Percentiles rank a stretch among this genome's conserved stretches.
These are phyloP conservation scores for Pachycephus smyrnensis DNA, from an alignment of 2,888 invertebrate genomes.

Conservation along the genomic window DNA sequence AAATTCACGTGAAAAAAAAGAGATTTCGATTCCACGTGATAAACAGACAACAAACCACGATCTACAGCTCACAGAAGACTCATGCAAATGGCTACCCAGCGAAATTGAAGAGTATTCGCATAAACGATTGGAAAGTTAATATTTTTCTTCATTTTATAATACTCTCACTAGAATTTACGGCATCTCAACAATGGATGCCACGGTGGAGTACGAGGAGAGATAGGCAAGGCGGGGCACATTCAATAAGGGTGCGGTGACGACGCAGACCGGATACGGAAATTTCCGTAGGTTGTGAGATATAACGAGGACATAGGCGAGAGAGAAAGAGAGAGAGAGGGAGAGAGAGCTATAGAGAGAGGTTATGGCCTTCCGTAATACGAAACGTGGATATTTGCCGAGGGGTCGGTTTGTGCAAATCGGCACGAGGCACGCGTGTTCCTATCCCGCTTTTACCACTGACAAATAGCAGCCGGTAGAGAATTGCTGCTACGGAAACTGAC, in stretches of 20 bases:
- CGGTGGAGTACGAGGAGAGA: not conserved
- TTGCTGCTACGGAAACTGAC: not conserved
- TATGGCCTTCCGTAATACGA: conserved; percentile 2
- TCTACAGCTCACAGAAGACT: not conserved
- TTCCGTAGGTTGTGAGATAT: not conserved
- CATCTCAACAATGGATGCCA: not conserved
- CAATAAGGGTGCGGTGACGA: conserved; percentile 8
- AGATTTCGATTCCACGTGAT: not conserved
- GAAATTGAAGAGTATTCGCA: not conserved
- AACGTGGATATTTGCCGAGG: not conserved
- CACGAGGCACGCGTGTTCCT: not conserved
- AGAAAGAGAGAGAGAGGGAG: too few relatives aligned
- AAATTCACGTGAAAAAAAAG: not conserved
- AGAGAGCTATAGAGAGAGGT: not conserved
- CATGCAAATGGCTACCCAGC: not conserved
- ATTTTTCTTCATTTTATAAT: not conserved
- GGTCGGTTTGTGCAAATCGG: not conserved
- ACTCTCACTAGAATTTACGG: not conserved
- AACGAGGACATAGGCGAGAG: not conserved
- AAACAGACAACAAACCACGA: not conserved
- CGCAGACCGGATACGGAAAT: conserved; percentile 6
- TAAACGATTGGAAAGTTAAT: not conserved
- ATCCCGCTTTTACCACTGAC: not conserved
- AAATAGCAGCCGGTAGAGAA: not conserved
- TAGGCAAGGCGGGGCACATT: conserved; percentile 1